Conservation (phyloP, 1,140 invertebrate genomes). For the Episyrphus balteatus region DNA sequence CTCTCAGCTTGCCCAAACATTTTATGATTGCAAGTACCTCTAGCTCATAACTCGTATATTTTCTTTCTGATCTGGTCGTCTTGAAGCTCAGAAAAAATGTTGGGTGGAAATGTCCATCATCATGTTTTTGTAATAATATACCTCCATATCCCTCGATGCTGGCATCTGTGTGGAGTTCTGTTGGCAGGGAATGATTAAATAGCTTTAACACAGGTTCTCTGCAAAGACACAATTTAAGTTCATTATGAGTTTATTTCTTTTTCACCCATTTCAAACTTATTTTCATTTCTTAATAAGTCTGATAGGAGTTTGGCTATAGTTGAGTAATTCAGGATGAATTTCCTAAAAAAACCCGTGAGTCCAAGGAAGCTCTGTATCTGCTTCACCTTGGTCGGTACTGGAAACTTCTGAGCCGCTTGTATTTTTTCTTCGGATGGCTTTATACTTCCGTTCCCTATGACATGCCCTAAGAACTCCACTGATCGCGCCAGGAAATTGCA, state of each 20-base stretch:
- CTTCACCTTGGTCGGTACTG: neutral
- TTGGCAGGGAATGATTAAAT: neutral
- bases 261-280: conserved; percentile 8
- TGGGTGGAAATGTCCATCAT: no score
- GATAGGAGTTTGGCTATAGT: conserved; percentile 10
- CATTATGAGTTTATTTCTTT: conserved; percentile 3
- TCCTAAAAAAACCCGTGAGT: conserved; percentile 12
- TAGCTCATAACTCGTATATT: no score
- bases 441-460: conserved; percentile 9
- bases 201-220: neutral
- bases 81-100: no score
- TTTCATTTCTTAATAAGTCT: conserved; percentile 9
- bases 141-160: no score
- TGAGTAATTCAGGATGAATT: conserved; percentile 14
- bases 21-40: no score
- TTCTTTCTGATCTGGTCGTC: no score
- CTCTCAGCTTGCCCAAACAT: no score
- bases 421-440: conserved; percentile 7
- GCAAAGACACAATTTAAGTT: conserved; percentile 5
- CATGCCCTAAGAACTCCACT: conserved; percentile 17
- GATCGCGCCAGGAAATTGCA: conserved; percentile 10
- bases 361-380: conserved; percentile 16
- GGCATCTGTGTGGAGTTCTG: conserved; percentile 5
- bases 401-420: conserved; percentile 11
- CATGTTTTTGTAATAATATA: no score